phyloP scores from a whole-genome alignment of 2,888 invertebrate species.

The Polymixis lichenea region DNA sequence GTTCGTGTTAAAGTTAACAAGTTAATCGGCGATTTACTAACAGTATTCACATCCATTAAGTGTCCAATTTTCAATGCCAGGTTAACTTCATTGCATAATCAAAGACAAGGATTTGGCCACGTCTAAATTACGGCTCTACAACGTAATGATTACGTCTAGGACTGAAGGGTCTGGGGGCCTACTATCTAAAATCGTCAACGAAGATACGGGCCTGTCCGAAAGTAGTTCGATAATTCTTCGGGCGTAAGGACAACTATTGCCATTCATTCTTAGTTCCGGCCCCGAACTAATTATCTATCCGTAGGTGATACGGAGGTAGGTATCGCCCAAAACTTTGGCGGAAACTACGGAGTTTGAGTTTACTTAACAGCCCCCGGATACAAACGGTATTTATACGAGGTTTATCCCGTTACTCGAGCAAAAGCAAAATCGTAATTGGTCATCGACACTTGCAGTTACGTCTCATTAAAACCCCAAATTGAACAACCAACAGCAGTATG shows the following conservation, averaged over 20 bases:
- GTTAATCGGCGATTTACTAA: constrained; percentile 3
- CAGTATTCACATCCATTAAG: neutral
- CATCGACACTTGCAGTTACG: neutral
- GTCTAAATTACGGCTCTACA: neutral
- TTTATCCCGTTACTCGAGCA: neutral
- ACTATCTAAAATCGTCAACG: too few relatives aligned
- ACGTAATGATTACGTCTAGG: neutral
- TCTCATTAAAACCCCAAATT: neutral
- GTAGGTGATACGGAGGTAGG: too few relatives aligned
- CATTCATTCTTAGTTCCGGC: too few relatives aligned
- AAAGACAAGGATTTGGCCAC: neutral
- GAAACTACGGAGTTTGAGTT: too few relatives aligned
- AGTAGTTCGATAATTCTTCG: too few relatives aligned
- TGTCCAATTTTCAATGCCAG: constrained; percentile 28
- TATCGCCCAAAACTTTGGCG: too few relatives aligned
- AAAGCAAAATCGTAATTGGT: neutral
- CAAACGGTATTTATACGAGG: neutral
- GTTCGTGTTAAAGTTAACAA: constrained; percentile 31
- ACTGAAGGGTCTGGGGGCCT: too few relatives aligned
- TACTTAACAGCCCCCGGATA: neutral
- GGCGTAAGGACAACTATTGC: too few relatives aligned
- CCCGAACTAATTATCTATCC: too few relatives aligned
- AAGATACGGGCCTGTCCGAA: too few relatives aligned
- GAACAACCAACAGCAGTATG: neutral
- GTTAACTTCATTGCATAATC: neutral